A percentile compares a stretch with the other conserved stretches of the same genome.
phyloP scores from a whole-genome alignment of 2,113 vertebrate genomes.

The Poeciliopsis prolifica region DNA sequence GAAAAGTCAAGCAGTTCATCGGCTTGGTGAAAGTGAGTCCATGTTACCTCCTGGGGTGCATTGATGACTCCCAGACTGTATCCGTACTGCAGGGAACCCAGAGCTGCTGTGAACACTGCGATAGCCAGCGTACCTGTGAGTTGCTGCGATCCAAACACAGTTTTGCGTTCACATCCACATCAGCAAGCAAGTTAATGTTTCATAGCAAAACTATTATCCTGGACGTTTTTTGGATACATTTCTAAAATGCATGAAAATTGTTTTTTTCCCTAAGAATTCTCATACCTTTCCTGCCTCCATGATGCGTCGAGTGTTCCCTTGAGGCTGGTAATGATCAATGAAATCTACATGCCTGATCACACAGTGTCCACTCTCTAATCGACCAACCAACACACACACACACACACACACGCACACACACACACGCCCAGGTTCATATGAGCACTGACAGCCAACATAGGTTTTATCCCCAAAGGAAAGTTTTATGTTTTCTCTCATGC shows the following conservation, averaged over 20 bases:
- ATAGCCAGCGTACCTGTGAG: conserved; percentile 85
- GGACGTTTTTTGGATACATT: background rate
- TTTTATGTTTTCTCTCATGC: background rate
- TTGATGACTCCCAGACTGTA: conserved; percentile 96
- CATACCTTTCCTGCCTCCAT: conserved; percentile 80
- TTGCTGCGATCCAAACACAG: conserved; percentile 70
- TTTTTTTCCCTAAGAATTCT: background rate
- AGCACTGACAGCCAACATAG: background rate
- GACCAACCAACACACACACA: conserved; percentile 11
- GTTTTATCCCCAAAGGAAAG: background rate
- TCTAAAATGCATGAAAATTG: background rate
- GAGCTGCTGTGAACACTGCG: conserved; percentile 85
- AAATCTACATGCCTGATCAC: conserved; percentile 40
- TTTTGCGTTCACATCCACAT: background rate
- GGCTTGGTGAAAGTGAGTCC: background rate
- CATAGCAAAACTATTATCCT: background rate
- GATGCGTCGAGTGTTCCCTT: conserved; percentile 34
- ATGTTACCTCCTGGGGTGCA: conserved; percentile 88
- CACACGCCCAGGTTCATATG: background rate
- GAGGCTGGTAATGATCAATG: conserved; percentile 68
- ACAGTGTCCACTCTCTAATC: conserved; percentile 61
- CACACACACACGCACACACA: conserved; percentile 9
- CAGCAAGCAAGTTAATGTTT: background rate
- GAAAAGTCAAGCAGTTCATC: background rate
- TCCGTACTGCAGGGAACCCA: conserved; percentile 93